Conservation (phyloP, 2,888 invertebrate genomes). For the Crepidodera aurea region DNA sequence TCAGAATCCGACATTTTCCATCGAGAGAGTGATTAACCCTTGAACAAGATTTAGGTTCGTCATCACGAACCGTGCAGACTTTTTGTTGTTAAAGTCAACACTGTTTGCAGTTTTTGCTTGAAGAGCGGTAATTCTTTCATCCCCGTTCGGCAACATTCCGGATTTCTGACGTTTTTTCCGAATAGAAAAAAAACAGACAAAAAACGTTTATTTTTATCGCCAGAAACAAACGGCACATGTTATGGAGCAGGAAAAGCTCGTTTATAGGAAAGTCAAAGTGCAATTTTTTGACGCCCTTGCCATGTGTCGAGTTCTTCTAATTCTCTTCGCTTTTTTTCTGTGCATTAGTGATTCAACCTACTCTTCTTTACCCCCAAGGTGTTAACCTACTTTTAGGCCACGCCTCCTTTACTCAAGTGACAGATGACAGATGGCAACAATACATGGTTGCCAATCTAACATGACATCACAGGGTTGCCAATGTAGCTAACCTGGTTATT, state of each 20-base stretch:
- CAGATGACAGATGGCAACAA: too few relatives aligned
- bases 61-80: slow-evolving; percentile 22
- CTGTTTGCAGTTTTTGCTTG: slow-evolving; percentile 22
- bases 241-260: neutral
- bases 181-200: slow-evolving; percentile 4
- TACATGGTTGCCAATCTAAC: too few relatives aligned
- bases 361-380: too few relatives aligned
- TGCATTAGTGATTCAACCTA: too few relatives aligned
- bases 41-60: slow-evolving; percentile 29
- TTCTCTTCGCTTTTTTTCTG: too few relatives aligned
- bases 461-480: too few relatives aligned
- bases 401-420: too few relatives aligned
- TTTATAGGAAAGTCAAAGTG: neutral
- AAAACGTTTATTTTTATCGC: slow-evolving; percentile 26
- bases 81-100: slow-evolving; percentile 29
- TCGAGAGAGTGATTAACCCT: slow-evolving; percentile 26
- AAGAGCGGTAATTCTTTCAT: slow-evolving; percentile 23
- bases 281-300: too few relatives aligned
- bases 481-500: too few relatives aligned
- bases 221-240: slow-evolving; percentile 21
- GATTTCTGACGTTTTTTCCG: slow-evolving; percentile 17
- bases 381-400: too few relatives aligned
- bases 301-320: too few relatives aligned
- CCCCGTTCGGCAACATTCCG: slow-evolving; percentile 17
- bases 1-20: slow-evolving; percentile 15